Evolutionary conservation across 2,113 vertebrate genomes (phyloP), one percentile per base, ranked within the genome.

Genomic region (Spilogale gracilis): DNA sequence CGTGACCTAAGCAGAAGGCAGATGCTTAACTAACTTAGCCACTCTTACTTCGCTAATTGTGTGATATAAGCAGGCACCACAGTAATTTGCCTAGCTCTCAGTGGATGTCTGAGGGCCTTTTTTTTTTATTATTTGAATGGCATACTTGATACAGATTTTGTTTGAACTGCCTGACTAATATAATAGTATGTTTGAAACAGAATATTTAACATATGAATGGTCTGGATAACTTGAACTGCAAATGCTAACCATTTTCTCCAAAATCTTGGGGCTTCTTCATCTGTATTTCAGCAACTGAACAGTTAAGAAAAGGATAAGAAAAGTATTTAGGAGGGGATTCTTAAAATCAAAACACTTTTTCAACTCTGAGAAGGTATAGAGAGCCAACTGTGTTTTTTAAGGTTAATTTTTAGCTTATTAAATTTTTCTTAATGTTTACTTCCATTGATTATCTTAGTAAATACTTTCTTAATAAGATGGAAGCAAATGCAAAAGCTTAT

Each of bases 311-410:
- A 38, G 13, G 30, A 71, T 23, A 48, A 90, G 8, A 90, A 71
- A 58, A 63, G 1, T 78, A 69, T 23, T 54, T 27, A 2, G 25
- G 27, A 65, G 21, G 5, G 10, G 23, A 0, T 5, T 82, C 94
- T 92, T 94, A 16, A 96, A 48, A 73, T 83, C 14, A 91, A 94
- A 89, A 80, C 27, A 74, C 23, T 12, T 79, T 78, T 25, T 3
- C 18, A 20, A 90, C 8, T 85, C 2, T 23, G 76, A 61, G 17
- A 50, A 91, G 56, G 4, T 67, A 3, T 45, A 6, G 48, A 91
- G 25, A 38, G 4, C 3, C 91, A 86, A 81, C 32, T 3, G 5
- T 81, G 10, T 56, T n/a, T 92, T 92, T 61, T 48, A 91, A 79
- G 86, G 16, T 89, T 80, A 86, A 90, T 82, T 54, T 76, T 82